phyloP scores from a whole-genome alignment of 1,140 invertebrate genomes.

The Ericerus pela region DNA sequence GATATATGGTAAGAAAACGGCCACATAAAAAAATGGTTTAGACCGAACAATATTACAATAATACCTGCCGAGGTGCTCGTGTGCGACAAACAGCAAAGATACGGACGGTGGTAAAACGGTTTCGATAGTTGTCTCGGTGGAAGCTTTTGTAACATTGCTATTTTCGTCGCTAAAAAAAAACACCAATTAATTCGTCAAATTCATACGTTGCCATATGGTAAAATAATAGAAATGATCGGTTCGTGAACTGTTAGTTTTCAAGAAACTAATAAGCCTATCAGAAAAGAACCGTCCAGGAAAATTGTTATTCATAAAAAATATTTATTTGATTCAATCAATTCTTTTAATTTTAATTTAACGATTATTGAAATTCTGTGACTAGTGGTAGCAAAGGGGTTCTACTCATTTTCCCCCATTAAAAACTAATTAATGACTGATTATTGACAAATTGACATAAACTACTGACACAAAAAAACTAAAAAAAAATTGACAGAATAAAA shows the following conservation, averaged over 20 bases:
- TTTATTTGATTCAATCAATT: too few relatives aligned
- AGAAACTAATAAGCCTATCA: neutral
- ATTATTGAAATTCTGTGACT: too few relatives aligned
- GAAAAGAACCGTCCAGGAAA: too few relatives aligned
- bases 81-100: conserved; percentile 62
- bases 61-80: conserved; percentile 63
- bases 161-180: conserved; percentile 9
- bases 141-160: neutral
- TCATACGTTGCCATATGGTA: neutral
- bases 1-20: too few relatives aligned
- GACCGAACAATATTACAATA: neutral
- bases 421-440: too few relatives aligned
- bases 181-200: neutral
- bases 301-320: too few relatives aligned
- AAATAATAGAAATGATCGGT: neutral
- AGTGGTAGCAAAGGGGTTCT: too few relatives aligned
- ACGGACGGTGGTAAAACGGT: conserved; percentile 56
- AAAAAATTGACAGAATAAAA: too few relatives aligned
- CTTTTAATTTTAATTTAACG: too few relatives aligned
- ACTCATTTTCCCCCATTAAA: too few relatives aligned
- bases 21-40: neutral
- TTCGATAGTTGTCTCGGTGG: conserved; percentile 23
- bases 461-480: too few relatives aligned
- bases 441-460: too few relatives aligned
- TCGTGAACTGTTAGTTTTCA: neutral